Conservation (phyloP, 2,113 vertebrate species). For the Hiodon tergisus region DNA sequence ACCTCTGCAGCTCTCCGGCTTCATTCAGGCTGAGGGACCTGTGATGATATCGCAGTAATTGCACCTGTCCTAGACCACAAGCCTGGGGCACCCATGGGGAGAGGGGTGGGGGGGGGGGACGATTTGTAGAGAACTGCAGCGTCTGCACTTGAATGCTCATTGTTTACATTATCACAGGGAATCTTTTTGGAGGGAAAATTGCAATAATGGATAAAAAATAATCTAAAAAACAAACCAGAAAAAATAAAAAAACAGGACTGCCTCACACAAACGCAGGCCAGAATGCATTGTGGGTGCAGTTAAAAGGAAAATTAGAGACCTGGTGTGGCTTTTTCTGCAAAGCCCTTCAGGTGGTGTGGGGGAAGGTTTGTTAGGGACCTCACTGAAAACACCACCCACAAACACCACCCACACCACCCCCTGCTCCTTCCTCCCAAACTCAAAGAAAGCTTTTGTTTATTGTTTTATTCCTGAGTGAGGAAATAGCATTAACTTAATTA, state of each 20-base stretch:
- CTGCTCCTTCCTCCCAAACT: constrained; percentile 31
- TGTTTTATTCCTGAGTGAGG: constrained; percentile 10
- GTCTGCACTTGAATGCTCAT: constrained; percentile 57
- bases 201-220: constrained; percentile 49
- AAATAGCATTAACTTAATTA: constrained; percentile 24
- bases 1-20: constrained; percentile 24
- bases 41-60: constrained; percentile 72
- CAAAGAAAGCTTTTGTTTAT: constrained; percentile 41
- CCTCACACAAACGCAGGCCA: constrained; percentile 43
- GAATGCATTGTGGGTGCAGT: constrained; percentile 48
- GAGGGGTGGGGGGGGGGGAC: constrained; percentile 35
- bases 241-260: constrained; percentile 40
- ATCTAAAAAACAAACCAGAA: constrained; percentile 42
- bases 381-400: constrained; percentile 24
- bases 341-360: constrained; percentile 21
- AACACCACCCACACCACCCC: constrained; percentile 18
- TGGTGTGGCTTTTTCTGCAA: constrained; percentile 20
- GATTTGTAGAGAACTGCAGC: constrained; percentile 58
- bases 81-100: constrained; percentile 44
- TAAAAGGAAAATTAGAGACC: constrained; percentile 40
- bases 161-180: constrained; percentile 66
- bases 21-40: constrained; percentile 39
- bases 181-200: constrained; percentile 47
- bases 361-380: constrained; percentile 42
- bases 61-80: constrained; percentile 63